Conservation (phyloP, 2,888 invertebrate genomes). For the Halictus ligatus region DNA sequence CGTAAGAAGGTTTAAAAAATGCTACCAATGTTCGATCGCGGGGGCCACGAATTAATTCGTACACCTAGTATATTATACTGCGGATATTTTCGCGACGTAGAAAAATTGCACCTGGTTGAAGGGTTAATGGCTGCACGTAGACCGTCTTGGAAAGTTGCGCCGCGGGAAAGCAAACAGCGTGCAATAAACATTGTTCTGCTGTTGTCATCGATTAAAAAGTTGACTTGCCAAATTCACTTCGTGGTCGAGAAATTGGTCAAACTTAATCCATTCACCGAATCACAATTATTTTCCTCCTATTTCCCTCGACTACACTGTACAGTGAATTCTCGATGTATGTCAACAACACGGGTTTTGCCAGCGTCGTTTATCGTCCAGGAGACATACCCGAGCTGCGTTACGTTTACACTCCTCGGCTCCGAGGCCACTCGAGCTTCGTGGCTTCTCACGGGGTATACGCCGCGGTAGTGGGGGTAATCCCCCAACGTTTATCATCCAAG, state of each 20-base stretch:
- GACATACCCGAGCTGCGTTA: no score
- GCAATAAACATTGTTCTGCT: not conserved
- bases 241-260: not conserved
- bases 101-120: not conserved
- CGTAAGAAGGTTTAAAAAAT: not conserved
- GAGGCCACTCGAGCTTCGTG: no score
- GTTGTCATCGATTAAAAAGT: not conserved
- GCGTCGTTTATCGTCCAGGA: no score
- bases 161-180: not conserved
- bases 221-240: not conserved
- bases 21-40: not conserved
- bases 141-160: not conserved
- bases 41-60: no score
- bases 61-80: not conserved
- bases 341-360: no score
- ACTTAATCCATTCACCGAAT: not conserved
- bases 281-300: not conserved
- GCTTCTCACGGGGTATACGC: no score
- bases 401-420: no score
- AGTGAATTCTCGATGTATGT: no score
- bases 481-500: no score
- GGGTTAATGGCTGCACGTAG: not conserved
- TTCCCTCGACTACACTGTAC: not conserved
- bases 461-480: no score
- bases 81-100: not conserved